Base-by-base conservation (phyloP, 2,888 invertebrate genomes). In the Azorinus chamasolen region DNA sequence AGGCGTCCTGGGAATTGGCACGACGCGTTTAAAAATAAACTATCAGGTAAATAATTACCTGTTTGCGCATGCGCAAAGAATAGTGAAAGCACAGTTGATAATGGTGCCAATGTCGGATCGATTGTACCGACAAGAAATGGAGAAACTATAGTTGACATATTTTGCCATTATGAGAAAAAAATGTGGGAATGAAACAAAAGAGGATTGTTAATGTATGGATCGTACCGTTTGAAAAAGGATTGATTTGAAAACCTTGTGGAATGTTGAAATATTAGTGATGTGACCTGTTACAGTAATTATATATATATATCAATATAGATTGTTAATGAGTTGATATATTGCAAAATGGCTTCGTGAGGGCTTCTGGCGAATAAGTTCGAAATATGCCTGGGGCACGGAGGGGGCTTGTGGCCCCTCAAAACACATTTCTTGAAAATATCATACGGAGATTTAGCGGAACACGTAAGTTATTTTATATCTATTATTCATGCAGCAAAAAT, bases 381-480 rank as follows among this genome's bases (percentile, higher is more conserved):
- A 79, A 25, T 24, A 92, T 93, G 92, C 92, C 92, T 10, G 91
- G 90, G 20, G 90, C 92, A 12, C 80, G 91, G 39, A 81, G 92
- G 74, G 99, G 99, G 95, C 96, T 99, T 93, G 99, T 99, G 93
- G 99, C 99, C 95, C 99, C 99, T 93, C 99, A 99, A 95, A 99
- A 99, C 95, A 99, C 99, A 92, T 99, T 99, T 95, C 95, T 99
- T 93, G 99, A 99, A 95, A 99, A 99, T 95, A 99, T 99, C 94
- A 99, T 99, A 93, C 95, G 99, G 92, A 96, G 99, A 93, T 99
- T 98, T 92, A 98, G 98, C 94, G 98, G 98, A 92, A 98, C 99
- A 95, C 98, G 99, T 99, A 95, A 97, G 98, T 97, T 24, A 16
- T 41, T 20, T 45, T 45, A 20, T 45, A 18, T 12, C 45, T 18